Conservation (phyloP, 2,113 vertebrate species). For the Campylomormyrus tamandua region DNA sequence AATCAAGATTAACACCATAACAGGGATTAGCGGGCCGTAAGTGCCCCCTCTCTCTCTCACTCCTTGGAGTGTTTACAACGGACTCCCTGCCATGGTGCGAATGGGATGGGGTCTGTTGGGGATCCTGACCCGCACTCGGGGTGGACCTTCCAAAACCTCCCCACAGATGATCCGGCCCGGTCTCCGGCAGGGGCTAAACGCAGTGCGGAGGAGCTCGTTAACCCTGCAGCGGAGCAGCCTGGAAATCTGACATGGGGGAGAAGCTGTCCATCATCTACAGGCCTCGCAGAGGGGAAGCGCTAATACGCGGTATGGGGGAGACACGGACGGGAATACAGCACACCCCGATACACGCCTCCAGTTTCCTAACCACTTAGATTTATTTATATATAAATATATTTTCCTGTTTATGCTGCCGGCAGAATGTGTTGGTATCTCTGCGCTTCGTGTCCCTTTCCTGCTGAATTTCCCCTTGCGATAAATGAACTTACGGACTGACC, state of each 20-base stretch:
- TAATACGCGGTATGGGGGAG: not conserved
- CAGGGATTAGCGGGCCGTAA: not conserved
- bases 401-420: not conserved
- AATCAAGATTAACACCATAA: not conserved
- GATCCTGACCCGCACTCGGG: not conserved
- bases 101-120: not conserved
- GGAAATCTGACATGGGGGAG: not conserved
- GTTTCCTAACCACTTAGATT: not conserved
- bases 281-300: not conserved
- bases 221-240: not conserved
- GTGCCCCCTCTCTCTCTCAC: not conserved
- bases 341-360: not conserved
- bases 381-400: not conserved
- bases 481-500: not conserved
- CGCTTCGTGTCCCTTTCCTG: not conserved
- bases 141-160: not conserved
- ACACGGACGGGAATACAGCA: not conserved
- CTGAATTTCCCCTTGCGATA: not conserved
- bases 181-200: not conserved
- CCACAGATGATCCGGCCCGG: not conserved
- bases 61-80: not conserved
- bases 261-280: not conserved
- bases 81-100: not conserved
- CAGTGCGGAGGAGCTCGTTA: not conserved
- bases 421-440: not conserved